Percentiles rank a stretch among this genome's conserved stretches.
Conservation (phyloP, 2,888 invertebrate species). For the Craniophora ligustri region DNA sequence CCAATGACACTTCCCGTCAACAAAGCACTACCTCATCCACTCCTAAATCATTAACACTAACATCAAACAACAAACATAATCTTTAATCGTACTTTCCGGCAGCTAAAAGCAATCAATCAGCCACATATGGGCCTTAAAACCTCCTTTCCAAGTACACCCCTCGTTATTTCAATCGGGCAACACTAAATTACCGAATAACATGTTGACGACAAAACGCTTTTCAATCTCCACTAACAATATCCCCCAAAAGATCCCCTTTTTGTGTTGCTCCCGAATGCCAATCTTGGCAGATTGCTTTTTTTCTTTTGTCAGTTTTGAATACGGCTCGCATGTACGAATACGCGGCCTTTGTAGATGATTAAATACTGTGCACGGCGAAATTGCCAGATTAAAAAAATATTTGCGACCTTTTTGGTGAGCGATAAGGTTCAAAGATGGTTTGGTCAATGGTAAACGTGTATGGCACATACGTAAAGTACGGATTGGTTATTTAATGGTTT, state of each 20-base stretch:
- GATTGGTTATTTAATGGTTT: slow-evolving; percentile 88
- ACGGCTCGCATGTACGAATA: slow-evolving; percentile 79
- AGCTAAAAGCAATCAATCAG: slow-evolving; percentile 79
- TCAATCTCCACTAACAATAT: slow-evolving; percentile 84
- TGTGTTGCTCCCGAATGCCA: slow-evolving; percentile 82
- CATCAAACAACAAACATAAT: slow-evolving; percentile 48
- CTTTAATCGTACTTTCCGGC: slow-evolving; percentile 55
- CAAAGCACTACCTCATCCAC: slow-evolving; percentile 25
- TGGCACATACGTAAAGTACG: slow-evolving; percentile 67
- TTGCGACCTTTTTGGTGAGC: slow-evolving; percentile 59
- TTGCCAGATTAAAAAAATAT: slow-evolving; percentile 57
- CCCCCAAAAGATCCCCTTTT: slow-evolving; percentile 62
- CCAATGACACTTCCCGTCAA: slow-evolving; percentile 8
- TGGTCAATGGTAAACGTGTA: slow-evolving; percentile 34
- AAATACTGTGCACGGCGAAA: slow-evolving; percentile 76
- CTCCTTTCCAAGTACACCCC: slow-evolving; percentile 80
- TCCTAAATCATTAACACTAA: slow-evolving; percentile 44
- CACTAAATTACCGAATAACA: slow-evolving; percentile 88
- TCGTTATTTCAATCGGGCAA: slow-evolving; percentile 81
- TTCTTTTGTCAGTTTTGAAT: slow-evolving; percentile 88
- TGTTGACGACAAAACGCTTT: slow-evolving; percentile 87
- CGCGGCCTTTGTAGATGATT: slow-evolving; percentile 85
- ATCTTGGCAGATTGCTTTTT: slow-evolving; percentile 88
- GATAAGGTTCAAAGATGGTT: slow-evolving; percentile 52
- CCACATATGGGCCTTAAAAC: slow-evolving; percentile 76